Base-by-base conservation (phyloP, 92 coral and sea anemone species). In the Epizoanthus rinbou region DNA sequence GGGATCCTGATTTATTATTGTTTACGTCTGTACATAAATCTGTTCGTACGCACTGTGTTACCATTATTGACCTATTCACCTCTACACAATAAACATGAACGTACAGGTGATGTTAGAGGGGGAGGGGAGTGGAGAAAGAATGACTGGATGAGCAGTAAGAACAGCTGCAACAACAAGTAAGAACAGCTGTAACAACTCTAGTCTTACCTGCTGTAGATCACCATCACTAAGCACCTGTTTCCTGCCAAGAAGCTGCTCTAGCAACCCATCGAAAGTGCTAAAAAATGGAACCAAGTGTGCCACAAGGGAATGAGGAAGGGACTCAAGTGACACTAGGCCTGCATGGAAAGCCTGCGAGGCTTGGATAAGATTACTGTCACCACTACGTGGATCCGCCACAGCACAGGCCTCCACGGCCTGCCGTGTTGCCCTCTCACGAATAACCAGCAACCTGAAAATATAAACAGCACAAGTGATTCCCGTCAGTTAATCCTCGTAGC, bases 231-330 rank as follows among this genome's bases (percentile, higher is more conserved):
- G 79, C 5, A 87, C 6, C 35, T 65, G 59, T 56, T n/a, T 86
- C 60, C 66, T 69, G 23, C 63, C 56, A 33, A 92, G 80, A 62
- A 91, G 63, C 14, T 57, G 56, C 54, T 87, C 84, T 64, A 94
- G 1, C 80, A 85, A 80, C 8, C 74, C 84, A 7, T 88, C 86
- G 19, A 97, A 76, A 1, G 35, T 74, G 69, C 76, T 86, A 82
- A 93, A 92, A 54, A 97, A 87, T 13, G 99, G 98, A 19, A 67
- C 64, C 57, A 97, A 87, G 64, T 97, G 99, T n/a, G 90, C 92
- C 58, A 97, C 90, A 3, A 86, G 84, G 5, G 95, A 87, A 65
- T 97, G 99, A 0, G 99, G 97, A 8, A 96, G 86, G 23, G 89
- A 80, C 53, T 95, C 98, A 37, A 78, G 70, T 39, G 83, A 85